Base-by-base conservation (phyloP, 2,113 vertebrate genomes). In the Tachysurus fulvidraco region DNA sequence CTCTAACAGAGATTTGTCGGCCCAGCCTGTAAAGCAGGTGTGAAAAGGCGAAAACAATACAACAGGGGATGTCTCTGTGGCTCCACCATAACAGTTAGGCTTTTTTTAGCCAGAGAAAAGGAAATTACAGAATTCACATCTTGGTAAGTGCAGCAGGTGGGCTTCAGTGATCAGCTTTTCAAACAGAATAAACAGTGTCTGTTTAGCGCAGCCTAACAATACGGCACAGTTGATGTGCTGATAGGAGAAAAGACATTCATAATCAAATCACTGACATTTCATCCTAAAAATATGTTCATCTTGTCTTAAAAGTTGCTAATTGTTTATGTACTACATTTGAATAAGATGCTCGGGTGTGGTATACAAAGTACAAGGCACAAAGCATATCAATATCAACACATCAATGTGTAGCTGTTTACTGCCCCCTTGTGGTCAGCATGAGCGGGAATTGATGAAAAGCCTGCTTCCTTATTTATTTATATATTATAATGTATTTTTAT, bases 1-100 rank as follows among this genome's bases (percentile, higher is more conserved):
- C 76, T 81, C 64, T 74, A 85, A 85, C 76, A 74, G 67, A 85
- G 87, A 85, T 74, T 80, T 74, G 50, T 81, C 36, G 67, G 28
- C 28, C 73, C 44, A 76, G 87, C 65, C 50, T 36, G 11, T 46
- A 50, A 74, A 82, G 46, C 57, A 85, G 65, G 83, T 85, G 87
- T 65, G 57, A 76, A 85, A 74, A 28, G 57, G 21, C 60, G 65
- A 76, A 83, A 85, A 82, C 59, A 65, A 88, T 88, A 82, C 2
- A 55, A 25, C 36, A 44, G 28, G 13, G 85, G 57, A 69, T 64
- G 46, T 76, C 44, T 77, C 44, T 62, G 25, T 73, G 36, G 25
- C 55, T 77, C 55, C 1, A 4, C 36, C 76, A 21, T 69, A 44
- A 65, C 25, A 52, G 36, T 73, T 19, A 69, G 14, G 30, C n/a